phyloP scores from a whole-genome alignment of 2,888 invertebrate species.

The Plemyria rubiginata region DNA sequence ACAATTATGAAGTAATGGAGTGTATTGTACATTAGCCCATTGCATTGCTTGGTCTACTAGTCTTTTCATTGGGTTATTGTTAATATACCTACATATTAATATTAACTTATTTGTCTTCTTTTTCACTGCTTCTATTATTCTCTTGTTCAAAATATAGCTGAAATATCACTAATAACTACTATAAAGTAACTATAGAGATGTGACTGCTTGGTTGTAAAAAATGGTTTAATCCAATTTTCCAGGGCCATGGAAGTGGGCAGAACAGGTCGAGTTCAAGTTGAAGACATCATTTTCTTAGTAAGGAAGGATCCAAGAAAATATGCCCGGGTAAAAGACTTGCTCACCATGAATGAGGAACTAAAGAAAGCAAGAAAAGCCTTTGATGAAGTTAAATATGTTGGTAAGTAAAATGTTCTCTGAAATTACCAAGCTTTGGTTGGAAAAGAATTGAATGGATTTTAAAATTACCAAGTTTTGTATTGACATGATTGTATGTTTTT shows the following conservation, averaged over 20 bases:
- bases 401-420: slow-evolving; percentile 75
- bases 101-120: no score
- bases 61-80: no score
- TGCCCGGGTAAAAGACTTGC: slow-evolving; percentile 97
- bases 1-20: no score
- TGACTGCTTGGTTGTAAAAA: no score
- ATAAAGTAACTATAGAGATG: no score
- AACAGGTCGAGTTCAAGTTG: slow-evolving; percentile 98
- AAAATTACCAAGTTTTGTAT: neutral
- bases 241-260: slow-evolving; percentile 98
- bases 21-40: no score
- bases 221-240: slow-evolving; percentile 38
- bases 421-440: slow-evolving; percentile 11
- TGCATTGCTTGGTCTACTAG: no score
- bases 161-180: no score
- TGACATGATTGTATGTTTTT: slow-evolving; percentile 45
- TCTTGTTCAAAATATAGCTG: no score
- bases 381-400: slow-evolving; percentile 99
- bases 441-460: neutral
- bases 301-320: slow-evolving; percentile 98
- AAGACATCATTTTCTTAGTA: slow-evolving; percentile 98
- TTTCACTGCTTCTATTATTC: no score
- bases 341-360: slow-evolving; percentile 99
- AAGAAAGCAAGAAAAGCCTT: slow-evolving; percentile 99
- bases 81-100: no score